Conservation (phyloP, 2,888 invertebrate genomes). For the Trachelus stipa region DNA sequence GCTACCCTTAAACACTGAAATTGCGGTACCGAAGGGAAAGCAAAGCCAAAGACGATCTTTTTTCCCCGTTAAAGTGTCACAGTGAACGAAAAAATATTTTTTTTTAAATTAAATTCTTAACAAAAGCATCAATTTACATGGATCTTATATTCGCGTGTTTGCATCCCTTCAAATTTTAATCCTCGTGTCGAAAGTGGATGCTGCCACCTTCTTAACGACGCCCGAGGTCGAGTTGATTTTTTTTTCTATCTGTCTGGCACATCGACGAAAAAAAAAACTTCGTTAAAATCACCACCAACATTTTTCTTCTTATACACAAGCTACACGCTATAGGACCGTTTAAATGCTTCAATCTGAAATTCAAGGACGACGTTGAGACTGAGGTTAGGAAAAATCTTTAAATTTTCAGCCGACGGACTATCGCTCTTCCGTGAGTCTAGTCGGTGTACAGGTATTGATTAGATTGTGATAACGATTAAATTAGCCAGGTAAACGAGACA, state of each 20-base stretch:
- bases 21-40: constrained; percentile 44
- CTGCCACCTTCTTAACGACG: not conserved
- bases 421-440: not conserved
- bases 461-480: not conserved
- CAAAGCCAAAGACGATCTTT: constrained; percentile 6
- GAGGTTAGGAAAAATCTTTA: not conserved
- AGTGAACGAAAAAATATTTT: no score
- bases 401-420: not conserved
- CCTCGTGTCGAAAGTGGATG: not conserved
- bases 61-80: not conserved
- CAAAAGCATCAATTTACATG: not conserved
- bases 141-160: not conserved
- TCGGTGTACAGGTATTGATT: not conserved
- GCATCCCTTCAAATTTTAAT: not conserved
- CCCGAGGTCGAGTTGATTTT: not conserved
- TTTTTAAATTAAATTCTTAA: not conserved
- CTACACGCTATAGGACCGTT: no score
- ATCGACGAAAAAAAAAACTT: not conserved
- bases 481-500: not conserved
- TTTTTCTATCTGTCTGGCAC: not conserved
- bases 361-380: not conserved
- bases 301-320: not conserved
- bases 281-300: no score
- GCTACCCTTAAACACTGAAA: constrained; percentile 56
- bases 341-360: no score